A percentile compares a stretch with the other conserved stretches of the same genome.
phyloP scores from a whole-genome alignment of 2,113 vertebrate species.

The Charadrius vociferus region DNA sequence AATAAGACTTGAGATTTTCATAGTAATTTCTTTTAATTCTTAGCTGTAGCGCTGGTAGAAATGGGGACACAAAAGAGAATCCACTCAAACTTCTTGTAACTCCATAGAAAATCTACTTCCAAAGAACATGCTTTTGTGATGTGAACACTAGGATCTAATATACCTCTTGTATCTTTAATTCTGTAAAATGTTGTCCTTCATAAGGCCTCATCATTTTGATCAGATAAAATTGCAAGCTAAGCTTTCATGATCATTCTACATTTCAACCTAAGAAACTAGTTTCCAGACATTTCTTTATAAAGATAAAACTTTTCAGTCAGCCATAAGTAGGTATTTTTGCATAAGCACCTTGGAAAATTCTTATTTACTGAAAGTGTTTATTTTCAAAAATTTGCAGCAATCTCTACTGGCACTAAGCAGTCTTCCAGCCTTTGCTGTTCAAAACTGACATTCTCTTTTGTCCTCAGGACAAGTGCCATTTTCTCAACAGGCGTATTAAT shows the following conservation, averaged over 20 bases:
- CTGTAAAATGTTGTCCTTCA: background rate
- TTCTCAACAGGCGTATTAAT: constrained; percentile 62
- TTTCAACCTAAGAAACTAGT: background rate
- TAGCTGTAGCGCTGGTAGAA: background rate
- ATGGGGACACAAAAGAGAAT: background rate
- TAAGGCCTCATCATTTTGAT: background rate
- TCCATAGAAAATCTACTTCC: background rate
- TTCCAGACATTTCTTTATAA: background rate
- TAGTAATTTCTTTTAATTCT: background rate
- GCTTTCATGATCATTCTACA: background rate
- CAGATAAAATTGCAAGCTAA: background rate
- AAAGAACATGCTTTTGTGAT: background rate
- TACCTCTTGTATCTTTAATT: background rate
- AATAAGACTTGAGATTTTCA: background rate
- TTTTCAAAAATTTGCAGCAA: background rate
- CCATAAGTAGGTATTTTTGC: background rate
- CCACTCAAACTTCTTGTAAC: fast-evolving
- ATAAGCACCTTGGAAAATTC: background rate
- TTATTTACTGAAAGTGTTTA: background rate
- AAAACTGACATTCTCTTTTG: constrained; percentile 31
- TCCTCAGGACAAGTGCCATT: constrained; percentile 16
- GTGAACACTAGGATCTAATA: background rate
- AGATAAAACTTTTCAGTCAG: background rate
- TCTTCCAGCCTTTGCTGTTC: background rate
- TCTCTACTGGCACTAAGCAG: background rate